Percentiles rank a stretch among this genome's conserved stretches.
phyloP scores from a whole-genome alignment of 2,797 vertebrate species.

The Threskiornis aethiopicus region DNA sequence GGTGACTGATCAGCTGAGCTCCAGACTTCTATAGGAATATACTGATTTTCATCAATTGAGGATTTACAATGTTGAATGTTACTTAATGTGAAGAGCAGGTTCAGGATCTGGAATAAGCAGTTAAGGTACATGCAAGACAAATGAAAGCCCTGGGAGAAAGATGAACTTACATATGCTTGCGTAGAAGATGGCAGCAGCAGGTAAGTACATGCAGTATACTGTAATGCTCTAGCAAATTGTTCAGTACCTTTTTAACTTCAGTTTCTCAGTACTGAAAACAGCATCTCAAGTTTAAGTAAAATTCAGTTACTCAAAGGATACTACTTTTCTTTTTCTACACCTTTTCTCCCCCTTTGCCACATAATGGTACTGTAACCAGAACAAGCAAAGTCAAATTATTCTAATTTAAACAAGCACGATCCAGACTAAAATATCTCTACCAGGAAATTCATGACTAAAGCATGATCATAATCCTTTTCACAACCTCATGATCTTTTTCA shows the following conservation, averaged over 20 bases:
- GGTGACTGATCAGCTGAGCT: background rate
- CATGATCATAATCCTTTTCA: constrained; percentile 59
- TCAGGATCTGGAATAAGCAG: background rate
- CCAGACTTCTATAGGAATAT: background rate
- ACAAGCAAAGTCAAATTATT: background rate
- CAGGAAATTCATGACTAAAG: constrained; percentile 48
- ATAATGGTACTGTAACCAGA: background rate
- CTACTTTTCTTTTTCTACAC: background rate
- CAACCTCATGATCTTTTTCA: constrained; percentile 79
- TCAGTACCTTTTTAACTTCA: background rate
- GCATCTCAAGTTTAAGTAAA: background rate
- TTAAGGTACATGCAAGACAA: background rate
- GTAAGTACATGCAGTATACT: background rate
- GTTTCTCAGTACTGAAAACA: background rate
- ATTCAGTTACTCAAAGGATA: background rate
- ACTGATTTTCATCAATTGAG: background rate
- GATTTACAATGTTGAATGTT: background rate
- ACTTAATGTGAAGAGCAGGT: background rate
- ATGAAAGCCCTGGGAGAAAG: background rate
- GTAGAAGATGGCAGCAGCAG: background rate
- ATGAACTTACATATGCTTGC: rapidly evolving
- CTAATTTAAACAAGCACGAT: background rate
- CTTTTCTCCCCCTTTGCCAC: background rate
- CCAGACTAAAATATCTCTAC: background rate
- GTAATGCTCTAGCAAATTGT: background rate